Conservation (phyloP, 1,140 invertebrate species). For the Drosophila ironensis region DNA sequence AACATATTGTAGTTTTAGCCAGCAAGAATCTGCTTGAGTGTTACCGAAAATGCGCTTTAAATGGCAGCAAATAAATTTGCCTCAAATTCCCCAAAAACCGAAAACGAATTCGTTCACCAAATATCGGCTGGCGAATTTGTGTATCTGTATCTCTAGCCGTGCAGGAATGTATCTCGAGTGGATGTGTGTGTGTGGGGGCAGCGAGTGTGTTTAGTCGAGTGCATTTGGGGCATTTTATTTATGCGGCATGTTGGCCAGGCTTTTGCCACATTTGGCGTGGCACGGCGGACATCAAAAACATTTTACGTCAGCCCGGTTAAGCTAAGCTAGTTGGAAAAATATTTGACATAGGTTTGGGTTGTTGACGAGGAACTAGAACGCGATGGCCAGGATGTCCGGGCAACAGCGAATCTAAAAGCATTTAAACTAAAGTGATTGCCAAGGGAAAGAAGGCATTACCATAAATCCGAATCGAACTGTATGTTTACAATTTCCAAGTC, state of each 20-base stretch:
- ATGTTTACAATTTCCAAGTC: neutral
- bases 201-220: slow-evolving; percentile 64
- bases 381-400: slow-evolving; percentile 3
- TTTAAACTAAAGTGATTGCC: slow-evolving; percentile 2
- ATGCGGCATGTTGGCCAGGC: slow-evolving; percentile 57
- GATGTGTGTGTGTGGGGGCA: neutral
- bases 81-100: slow-evolving; percentile 23
- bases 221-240: slow-evolving; percentile 75
- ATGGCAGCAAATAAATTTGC: slow-evolving; percentile 43
- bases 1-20: slow-evolving; percentile 15
- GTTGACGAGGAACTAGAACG: slow-evolving; percentile 20
- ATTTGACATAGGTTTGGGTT: slow-evolving; percentile 45
- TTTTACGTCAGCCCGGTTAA: slow-evolving; percentile 32
- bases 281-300: slow-evolving; percentile 53
- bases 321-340: slow-evolving; percentile 42
- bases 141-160: neutral
- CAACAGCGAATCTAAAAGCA: slow-evolving; percentile 2
- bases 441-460: neutral
- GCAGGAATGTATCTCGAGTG: neutral
- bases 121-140: slow-evolving; percentile 22
- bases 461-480: no score
- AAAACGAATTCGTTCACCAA: slow-evolving; percentile 34
- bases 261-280: slow-evolving; percentile 54
- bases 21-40: slow-evolving; percentile 30
- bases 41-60: slow-evolving; percentile 22